Conservation (phyloP, 2,113 vertebrate species). For the Urocitellus parryii region DNA sequence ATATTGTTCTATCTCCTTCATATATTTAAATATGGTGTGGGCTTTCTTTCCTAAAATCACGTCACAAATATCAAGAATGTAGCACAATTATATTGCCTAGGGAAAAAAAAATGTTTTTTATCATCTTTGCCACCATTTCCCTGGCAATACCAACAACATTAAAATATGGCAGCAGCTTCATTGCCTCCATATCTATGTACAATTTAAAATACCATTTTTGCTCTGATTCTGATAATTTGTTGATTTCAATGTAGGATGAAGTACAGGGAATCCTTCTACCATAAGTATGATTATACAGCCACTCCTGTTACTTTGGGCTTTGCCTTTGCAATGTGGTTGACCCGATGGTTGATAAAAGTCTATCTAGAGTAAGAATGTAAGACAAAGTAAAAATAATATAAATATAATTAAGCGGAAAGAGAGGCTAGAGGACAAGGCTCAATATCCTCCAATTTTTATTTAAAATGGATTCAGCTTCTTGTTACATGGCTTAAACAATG, state of each 20-base stretch:
- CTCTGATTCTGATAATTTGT: not conserved
- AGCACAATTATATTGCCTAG: not conserved
- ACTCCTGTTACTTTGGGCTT: not conserved
- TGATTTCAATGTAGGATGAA: not conserved
- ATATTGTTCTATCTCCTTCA: not conserved
- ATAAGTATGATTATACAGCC: not conserved
- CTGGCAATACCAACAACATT: not conserved
- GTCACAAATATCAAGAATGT: not conserved
- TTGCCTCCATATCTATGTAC: not conserved
- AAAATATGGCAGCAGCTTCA: not conserved
- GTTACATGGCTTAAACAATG: conserved; percentile 29
- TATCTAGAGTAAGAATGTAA: conserved; percentile 32
- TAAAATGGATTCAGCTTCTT: conserved; percentile 2
- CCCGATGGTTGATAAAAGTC: conserved; percentile 22
- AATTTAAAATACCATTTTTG: not conserved
- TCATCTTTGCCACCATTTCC: not conserved
- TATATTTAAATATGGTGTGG: not conserved
- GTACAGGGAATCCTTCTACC: not conserved
- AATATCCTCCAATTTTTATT: not conserved
- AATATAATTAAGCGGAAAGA: conserved; percentile 18
- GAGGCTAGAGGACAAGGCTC: not conserved
- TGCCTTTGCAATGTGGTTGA: not conserved
- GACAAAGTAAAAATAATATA: conserved; percentile 23
- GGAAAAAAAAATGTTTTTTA: not conserved
- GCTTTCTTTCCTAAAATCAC: conserved; percentile 35